Percentiles rank a stretch among this genome's conserved stretches.
Conservation (phyloP, 2,888 invertebrate species). For the Hermodice carunculata region DNA sequence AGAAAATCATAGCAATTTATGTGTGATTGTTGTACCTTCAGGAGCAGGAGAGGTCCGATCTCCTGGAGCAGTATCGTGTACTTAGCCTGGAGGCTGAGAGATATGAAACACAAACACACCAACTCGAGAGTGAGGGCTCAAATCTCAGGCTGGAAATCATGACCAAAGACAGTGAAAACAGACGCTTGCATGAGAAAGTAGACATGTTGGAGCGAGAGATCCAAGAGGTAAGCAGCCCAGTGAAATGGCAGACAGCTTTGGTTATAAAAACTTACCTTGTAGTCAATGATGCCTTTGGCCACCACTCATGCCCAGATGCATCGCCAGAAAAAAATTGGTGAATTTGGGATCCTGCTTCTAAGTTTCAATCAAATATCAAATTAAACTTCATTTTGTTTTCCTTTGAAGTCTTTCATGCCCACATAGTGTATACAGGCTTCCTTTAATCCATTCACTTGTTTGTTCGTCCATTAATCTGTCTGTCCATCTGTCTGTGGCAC, state of each 20-base stretch:
- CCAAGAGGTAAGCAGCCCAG: slow-evolving; percentile 50
- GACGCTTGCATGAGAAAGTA: slow-evolving; percentile 62
- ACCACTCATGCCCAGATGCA: no score
- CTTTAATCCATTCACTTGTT: no score
- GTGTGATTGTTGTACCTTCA: slow-evolving; percentile 37
- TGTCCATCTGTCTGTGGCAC: no score
- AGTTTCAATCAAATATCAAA: no score
- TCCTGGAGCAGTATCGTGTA: slow-evolving; percentile 68
- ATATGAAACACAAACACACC: slow-evolving; percentile 65
- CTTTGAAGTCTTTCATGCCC: no score
- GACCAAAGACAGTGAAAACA: slow-evolving; percentile 66
- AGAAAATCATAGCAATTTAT: background rate
- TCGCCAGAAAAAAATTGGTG: no score
- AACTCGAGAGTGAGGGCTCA: slow-evolving; percentile 68
- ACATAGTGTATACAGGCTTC: no score
- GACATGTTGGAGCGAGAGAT: slow-evolving; percentile 63
- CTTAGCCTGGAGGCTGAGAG: slow-evolving; percentile 66
- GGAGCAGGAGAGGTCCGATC: slow-evolving; percentile 66
- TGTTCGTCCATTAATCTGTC: no score
- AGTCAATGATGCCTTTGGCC: no score
- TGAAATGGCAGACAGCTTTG: background rate
- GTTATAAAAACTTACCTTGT: background rate
- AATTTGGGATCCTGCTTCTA: no score
- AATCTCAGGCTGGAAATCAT: slow-evolving; percentile 67
- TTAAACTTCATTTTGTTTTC: no score